Base-by-base conservation (phyloP, 1,140 invertebrate genomes). In the Zaprionus africanus region DNA sequence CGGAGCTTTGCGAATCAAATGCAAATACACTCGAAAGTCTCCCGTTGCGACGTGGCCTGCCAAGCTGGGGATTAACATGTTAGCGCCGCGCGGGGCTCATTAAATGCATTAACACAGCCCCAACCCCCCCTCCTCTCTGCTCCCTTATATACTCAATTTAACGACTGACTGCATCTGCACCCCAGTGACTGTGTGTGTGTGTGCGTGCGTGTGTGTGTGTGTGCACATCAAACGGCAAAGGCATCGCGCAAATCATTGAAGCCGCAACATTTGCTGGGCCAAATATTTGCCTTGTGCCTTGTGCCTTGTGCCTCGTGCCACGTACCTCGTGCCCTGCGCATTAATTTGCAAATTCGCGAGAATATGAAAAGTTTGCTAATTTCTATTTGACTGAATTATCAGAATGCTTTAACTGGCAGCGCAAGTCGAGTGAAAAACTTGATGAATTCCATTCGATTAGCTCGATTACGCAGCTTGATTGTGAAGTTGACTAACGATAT, bases 81-180 rank as follows among this genome's bases (percentile, higher is more conserved):
- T 81, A 75, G 73, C 80, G n/a, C 41, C 85, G 66, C 85, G 60
- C 65, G 85, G 85, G 85, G 81, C 85, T 90, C 85, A 90, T 90
- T 90, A 90, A 85, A 78, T 76, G 81, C 72, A 66, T 84, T 76
- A 46, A 19, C 41, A 46, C n/a, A 9, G n/a, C 38, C n/a, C 59
- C 4, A 12, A 11, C 41, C n/a, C 49, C 57, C 28, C 24, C 13
- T 41, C 12, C 17, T 9, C 9, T 5, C 15, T 3, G 5, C 54
- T 1, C 34, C 13, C 17, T 38, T 28, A n/a, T 56, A 9, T n/a
- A 41, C 41, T 62, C 58, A 54, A 71, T 64, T 71, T 73, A 75
- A 80, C 82, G 75, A 72, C 60, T 82, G 75, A 85, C 70, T 85
- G 82, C 72, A 64, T 81, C 49, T 17, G 67, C 78, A 61, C 71